phyloP scores from a whole-genome alignment of 2,797 vertebrate genomes.

The Gorsachius magnificus region DNA sequence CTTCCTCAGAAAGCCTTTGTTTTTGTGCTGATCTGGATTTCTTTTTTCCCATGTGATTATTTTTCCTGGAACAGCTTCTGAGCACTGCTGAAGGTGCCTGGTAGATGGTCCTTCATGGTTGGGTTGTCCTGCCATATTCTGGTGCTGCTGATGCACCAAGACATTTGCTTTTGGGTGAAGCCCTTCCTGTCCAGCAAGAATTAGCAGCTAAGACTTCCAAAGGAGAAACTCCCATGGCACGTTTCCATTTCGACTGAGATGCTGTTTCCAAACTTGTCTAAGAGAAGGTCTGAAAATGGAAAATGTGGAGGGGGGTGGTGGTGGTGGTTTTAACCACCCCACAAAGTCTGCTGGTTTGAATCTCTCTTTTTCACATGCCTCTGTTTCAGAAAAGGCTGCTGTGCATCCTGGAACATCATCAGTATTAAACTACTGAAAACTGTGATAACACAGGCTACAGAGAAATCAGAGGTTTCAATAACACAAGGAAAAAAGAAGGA shows the following conservation, averaged over 20 bases:
- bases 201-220: neutral
- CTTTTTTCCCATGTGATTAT: neutral
- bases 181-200: neutral
- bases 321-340: neutral
- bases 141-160: neutral
- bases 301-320: neutral
- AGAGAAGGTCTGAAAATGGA: neutral
- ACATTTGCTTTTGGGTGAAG: neutral
- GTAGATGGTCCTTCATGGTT: accelerated
- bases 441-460: neutral
- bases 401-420: neutral
- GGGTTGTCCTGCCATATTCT: neutral
- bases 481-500: neutral
- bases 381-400: neutral
- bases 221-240: neutral
- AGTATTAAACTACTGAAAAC: neutral
- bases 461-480: neutral
- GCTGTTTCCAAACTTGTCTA: neutral
- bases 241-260: neutral
- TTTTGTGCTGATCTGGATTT: neutral
- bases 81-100: neutral
- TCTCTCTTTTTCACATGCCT: neutral
- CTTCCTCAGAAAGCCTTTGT: slow-evolving; percentile 7
- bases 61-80: slow-evolving; percentile 41
- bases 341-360: neutral